phyloP scores from a whole-genome alignment of 2,888 invertebrate genomes.

The Phanerotoma sp. region DNA sequence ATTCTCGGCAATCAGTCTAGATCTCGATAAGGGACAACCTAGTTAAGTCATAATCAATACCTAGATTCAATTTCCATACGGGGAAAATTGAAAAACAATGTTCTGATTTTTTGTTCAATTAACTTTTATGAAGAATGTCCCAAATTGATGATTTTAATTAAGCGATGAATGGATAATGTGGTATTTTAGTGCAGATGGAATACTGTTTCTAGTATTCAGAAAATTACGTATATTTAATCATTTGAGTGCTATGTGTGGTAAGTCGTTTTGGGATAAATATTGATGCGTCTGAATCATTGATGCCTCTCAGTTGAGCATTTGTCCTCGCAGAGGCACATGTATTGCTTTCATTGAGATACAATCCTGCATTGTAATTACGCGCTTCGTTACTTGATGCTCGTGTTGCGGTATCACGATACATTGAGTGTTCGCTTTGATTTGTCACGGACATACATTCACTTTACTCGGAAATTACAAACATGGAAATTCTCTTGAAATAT shows the following conservation, averaged over 20 bases:
- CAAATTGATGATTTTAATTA: too few species aligned
- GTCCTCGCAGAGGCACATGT: constrained; percentile 1
- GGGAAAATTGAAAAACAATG: too few species aligned
- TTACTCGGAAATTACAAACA: constrained; percentile 1
- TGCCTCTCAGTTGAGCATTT: constrained; percentile 7
- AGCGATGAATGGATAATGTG: too few species aligned
- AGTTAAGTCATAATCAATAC: too few species aligned
- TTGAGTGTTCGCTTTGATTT: constrained; percentile 7
- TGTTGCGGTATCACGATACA: constrained; percentile 9
- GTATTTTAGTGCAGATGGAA: constrained; percentile 1
- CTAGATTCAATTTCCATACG: too few species aligned
- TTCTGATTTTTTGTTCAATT: too few species aligned
- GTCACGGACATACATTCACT: constrained; percentile 11
- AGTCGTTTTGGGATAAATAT: constrained; percentile 4
- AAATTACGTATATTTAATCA: constrained; percentile 16
- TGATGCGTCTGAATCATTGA: constrained; percentile 23
- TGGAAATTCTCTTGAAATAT: constrained; percentile 4
- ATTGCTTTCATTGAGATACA: constrained; percentile 32
- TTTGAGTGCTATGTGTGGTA: neutral
- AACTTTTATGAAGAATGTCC: too few species aligned
- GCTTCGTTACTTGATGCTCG: constrained; percentile 33
- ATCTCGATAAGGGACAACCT: too few species aligned
- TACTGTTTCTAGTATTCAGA: constrained; percentile 11
- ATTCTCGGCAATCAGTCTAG: too few species aligned
- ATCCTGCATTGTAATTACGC: constrained; percentile 37